Percentiles rank a stretch among this genome's conserved stretches.
phyloP scores from a whole-genome alignment of 1,140 invertebrate species.

The Stegodyphus dumicola region DNA sequence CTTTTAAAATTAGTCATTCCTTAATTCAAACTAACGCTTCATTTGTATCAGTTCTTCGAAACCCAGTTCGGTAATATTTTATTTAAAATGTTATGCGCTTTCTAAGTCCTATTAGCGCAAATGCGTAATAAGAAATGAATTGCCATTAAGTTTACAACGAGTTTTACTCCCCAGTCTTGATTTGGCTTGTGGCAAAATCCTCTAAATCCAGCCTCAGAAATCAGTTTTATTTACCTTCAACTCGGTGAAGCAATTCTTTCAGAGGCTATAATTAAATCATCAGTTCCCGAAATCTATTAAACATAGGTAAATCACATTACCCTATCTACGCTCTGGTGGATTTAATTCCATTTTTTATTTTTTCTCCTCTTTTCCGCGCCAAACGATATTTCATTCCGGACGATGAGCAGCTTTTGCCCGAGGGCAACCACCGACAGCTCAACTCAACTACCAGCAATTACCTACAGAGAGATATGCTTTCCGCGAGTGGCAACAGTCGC shows the following conservation, averaged over 20 bases:
- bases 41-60: neutral
- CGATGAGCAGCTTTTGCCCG: slow-evolving; percentile 17
- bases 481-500: slow-evolving; percentile 34
- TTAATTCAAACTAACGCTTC: neutral
- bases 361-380: slow-evolving; percentile 11
- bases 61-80: neutral
- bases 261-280: slow-evolving; percentile 47
- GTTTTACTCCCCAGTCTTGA: slow-evolving; percentile 5
- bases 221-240: slow-evolving; percentile 35
- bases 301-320: slow-evolving; percentile 44
- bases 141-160: slow-evolving; percentile 28
- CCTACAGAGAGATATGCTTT: slow-evolving; percentile 27
- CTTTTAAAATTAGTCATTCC: no score
- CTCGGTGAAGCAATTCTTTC: slow-evolving; percentile 34
- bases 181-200: slow-evolving; percentile 19
- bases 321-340: neutral
- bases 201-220: neutral
- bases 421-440: slow-evolving; percentile 42
- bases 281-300: slow-evolving; percentile 50
- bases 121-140: neutral
- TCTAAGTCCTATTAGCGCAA: neutral
- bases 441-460: slow-evolving; percentile 45
- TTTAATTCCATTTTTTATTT: slow-evolving; percentile 22
- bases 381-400: slow-evolving; percentile 47
- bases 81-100: neutral